phyloP scores from a whole-genome alignment of 1,140 invertebrate genomes.

The Trichonephila clavipes region DNA sequence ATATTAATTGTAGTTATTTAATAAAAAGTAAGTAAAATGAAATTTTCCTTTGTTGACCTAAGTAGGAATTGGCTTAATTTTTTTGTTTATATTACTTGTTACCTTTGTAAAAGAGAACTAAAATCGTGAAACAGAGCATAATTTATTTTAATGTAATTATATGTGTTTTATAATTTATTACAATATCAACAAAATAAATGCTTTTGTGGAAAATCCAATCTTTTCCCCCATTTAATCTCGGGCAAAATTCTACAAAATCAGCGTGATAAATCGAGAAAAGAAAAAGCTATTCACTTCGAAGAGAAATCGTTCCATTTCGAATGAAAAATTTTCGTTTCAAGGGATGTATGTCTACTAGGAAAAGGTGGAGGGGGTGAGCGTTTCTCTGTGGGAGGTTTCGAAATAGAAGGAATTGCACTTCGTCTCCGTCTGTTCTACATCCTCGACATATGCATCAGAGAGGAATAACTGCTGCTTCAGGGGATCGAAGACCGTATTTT shows the following conservation, averaged over 20 bases:
- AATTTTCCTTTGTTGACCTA: no score
- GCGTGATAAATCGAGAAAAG: no score
- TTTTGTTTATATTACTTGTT: no score
- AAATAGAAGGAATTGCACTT: constrained; percentile 75
- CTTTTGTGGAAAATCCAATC: background rate
- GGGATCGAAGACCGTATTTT: constrained; percentile 52
- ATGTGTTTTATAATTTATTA: background rate
- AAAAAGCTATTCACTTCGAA: background rate
- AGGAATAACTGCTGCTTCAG: constrained; percentile 17
- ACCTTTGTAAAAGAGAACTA: no score
- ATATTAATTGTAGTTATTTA: no score
- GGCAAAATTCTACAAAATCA: background rate
- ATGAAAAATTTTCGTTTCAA: constrained; percentile 51
- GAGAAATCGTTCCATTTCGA: constrained; percentile 41
- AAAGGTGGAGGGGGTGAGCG: background rate
- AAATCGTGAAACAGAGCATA: no score
- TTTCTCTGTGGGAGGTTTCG: constrained; percentile 71
- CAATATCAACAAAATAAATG: background rate
- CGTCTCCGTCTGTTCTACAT: constrained; percentile 72
- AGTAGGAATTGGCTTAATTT: no score
- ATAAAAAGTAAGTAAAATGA: no score
- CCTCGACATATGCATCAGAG: constrained; percentile 64
- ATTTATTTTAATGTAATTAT: background rate
- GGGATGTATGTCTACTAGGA: background rate
- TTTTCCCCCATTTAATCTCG: background rate